These are phyloP conservation scores for Caenorhabditis remanei DNA, from an alignment of 1,140 invertebrate species.

Conservation along the genomic window DNA sequence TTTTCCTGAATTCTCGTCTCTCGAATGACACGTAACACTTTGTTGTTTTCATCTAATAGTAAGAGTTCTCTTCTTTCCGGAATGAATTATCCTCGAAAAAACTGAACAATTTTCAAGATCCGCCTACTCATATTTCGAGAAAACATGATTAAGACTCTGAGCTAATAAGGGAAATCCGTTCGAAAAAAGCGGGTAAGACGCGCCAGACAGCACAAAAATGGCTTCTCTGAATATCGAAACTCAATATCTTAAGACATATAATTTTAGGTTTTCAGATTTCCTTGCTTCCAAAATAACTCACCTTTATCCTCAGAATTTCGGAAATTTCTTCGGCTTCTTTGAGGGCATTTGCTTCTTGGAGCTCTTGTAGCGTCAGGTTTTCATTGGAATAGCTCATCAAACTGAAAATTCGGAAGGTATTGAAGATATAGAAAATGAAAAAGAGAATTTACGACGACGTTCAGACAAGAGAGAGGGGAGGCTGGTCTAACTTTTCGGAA, in stretches of 20 bases:
- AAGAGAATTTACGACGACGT: too few relatives aligned
- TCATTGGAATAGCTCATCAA: conserved; percentile 55
- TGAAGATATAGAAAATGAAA: too few relatives aligned
- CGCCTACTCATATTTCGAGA: too few relatives aligned
- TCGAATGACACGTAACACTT: conserved; percentile 4
- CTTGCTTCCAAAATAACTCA: background rate
- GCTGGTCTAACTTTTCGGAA: background rate
- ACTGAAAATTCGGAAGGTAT: background rate
- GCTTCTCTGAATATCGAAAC: too few relatives aligned
- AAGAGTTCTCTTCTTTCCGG: background rate
- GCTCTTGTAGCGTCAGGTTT: conserved; percentile 15
- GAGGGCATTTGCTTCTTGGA: conserved; percentile 30
- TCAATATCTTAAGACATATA: too few relatives aligned
- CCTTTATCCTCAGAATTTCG: conserved; percentile 43
- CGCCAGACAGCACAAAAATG: too few relatives aligned
- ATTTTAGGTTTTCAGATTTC: too few relatives aligned
- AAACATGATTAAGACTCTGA: too few relatives aligned
- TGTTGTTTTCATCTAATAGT: background rate
- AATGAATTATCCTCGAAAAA: background rate
- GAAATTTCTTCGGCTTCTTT: conserved; percentile 38
- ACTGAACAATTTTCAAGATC: too few relatives aligned
- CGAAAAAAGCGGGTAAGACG: too few relatives aligned
- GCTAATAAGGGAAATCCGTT: too few relatives aligned
- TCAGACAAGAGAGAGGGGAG: too few relatives aligned
- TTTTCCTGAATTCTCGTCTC: background rate